Evolutionary conservation across 1,140 invertebrate species (phyloP), one percentile per base, ranked within the genome.

Genomic region (Aphidius gifuensis): DNA sequence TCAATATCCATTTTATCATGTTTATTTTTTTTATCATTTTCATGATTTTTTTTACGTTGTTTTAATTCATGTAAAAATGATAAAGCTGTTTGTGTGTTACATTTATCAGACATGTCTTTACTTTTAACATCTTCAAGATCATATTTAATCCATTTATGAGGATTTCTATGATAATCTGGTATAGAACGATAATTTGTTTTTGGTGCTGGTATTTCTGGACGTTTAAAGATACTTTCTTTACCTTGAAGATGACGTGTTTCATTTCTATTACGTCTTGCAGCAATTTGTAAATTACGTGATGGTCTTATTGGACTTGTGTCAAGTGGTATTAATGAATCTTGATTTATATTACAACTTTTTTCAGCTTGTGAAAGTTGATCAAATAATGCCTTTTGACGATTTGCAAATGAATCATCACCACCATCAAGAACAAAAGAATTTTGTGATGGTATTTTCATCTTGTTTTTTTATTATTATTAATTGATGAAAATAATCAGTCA

Each of bases 101-200:
- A 87, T 59, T 82, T 82, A 32, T 92, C 88, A 5, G 89, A 89
- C 77, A 91, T 88, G 69, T 92, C 88, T 32, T 86, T 84, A 62
- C 78, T 80, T 6, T 84, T 82, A 2, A 90, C 88, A 84, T 92
- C 88, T 43, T 85, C 85, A 9, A 92, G 74, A 16, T 83, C 87
- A 64, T 92, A 92, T 70, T 87, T 90, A 2, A 82, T 85, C 88
- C 89, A 92, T 72, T 90, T 91, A 67, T 89, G 83, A 6, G 90
- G 90, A 78, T 92, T 89, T 65, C 81, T 85, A 62, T 88, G 83
- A 71, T 86, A 87, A 67, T 89, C 89, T 21, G 90, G 90, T 40
- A 86, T 79, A 45, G 71, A 76, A 62, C 81, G 78, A 5, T 80
- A 68, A 53, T 80, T 76, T 38, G 85, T 72, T 62, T 86, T 84